Base-by-base conservation (phyloP, 2,888 invertebrate species). In the Ethmia dodecea region DNA sequence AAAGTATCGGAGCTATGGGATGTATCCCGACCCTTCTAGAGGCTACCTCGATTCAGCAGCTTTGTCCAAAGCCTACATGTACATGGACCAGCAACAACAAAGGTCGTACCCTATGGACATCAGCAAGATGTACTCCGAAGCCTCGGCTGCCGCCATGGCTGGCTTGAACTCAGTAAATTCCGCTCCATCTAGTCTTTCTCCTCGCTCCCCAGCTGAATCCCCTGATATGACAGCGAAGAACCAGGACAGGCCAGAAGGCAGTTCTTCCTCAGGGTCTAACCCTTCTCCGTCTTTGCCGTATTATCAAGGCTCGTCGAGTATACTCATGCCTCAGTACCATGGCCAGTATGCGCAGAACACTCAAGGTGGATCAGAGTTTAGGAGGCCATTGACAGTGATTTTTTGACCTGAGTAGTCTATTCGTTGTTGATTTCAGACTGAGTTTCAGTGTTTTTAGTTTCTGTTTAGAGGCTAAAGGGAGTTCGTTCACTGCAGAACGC, bases 351-450 rank as follows among this genome's bases (percentile, higher is more conserved):
- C 88, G 0, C 86, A 88, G 33, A 63, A 86, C 3, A 65, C 89
- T 1, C 89, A 90, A 61, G 83, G 87, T 3, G 90, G 90, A 16
- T 84, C 89, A 28, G 93, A 93, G 67, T 93, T 93, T 67, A 81
- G 93, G 53, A 87, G 93, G 64, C 93, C 93, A 1, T 74, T 93
- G 11, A 91, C 93, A 31, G 93, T 93, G 55, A 92, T 93, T 89
- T 93, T 93, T 88, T 94, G 93, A 93, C 92, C 92, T 88, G 92
- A 92, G 55, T 24, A n/a, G 13, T 13, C 16, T 29, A 16, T 11
- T 18, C 4, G 16, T 28, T 29, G 14, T 31, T 13, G 31, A 24
- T 13, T 29, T n/a, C 9, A 8, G 9, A 22, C 22, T 22, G 22
- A 22, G 22, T n/a, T 22, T 22, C 22, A 22, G n/a, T 3, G 22